Conservation (phyloP, 2,888 invertebrate species). For the Fissipunctia ypsillon region DNA sequence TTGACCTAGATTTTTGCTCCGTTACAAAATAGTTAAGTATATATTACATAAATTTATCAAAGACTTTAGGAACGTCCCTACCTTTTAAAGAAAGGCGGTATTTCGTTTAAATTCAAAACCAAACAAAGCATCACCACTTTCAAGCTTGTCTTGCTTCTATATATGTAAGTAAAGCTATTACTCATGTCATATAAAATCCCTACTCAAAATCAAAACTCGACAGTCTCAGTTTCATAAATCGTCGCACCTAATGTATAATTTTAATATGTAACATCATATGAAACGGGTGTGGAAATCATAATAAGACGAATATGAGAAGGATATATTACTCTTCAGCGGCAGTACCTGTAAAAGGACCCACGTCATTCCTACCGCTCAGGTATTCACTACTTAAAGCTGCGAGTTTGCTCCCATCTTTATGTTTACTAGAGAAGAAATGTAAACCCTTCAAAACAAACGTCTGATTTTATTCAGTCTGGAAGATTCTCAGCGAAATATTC, state of each 20-base stretch:
- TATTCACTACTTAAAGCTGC: constrained; percentile 34
- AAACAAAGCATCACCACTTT: constrained; percentile 31
- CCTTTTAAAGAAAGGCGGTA: background rate
- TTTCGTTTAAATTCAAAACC: constrained; percentile 16
- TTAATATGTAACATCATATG: constrained; percentile 55
- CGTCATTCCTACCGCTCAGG: constrained; percentile 64
- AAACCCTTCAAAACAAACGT: constrained; percentile 48
- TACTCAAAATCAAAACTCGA: constrained; percentile 56
- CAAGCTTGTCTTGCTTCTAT: constrained; percentile 12
- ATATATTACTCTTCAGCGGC: constrained; percentile 62
- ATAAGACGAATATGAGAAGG: constrained; percentile 61
- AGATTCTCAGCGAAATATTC: constrained; percentile 12
- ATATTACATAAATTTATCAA: background rate
- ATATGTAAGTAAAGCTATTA: constrained; percentile 32
- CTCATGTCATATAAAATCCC: constrained; percentile 52
- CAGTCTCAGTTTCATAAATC: constrained; percentile 54
- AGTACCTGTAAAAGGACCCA: constrained; percentile 65
- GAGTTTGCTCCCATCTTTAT: constrained; percentile 36
- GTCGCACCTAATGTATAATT: constrained; percentile 58
- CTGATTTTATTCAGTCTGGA: constrained; percentile 37
- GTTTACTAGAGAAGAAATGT: constrained; percentile 31
- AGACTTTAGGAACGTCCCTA: background rate
- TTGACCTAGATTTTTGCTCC: background rate
- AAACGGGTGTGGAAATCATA: constrained; percentile 66
- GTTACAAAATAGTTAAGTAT: background rate